Evolutionary conservation across 2,888 invertebrate species (phyloP).

Genomic region (Melipona beecheii): DNA sequence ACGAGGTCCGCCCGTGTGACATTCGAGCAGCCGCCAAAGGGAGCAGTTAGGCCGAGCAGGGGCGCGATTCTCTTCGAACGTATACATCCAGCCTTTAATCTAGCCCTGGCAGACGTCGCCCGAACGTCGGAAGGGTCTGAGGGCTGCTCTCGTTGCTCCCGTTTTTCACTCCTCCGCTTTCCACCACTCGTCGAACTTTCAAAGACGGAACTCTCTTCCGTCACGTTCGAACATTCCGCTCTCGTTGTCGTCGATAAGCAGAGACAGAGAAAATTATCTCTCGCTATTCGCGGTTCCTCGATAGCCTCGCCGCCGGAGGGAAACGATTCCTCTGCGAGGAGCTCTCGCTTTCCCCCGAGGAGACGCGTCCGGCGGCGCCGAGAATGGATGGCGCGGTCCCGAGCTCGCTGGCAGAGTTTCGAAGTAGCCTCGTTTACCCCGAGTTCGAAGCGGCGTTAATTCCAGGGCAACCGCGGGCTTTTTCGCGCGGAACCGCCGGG

Average conservation of each 20-base stretch:
- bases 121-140: conserved; percentile 33
- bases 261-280: not conserved
- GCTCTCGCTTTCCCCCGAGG: conserved; percentile 56
- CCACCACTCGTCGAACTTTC: too few species aligned
- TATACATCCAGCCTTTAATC: conserved; percentile 71
- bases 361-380: conserved; percentile 54
- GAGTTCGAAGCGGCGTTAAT: conserved; percentile 78
- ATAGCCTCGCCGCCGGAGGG: conserved; percentile 6
- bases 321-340: conserved; percentile 19
- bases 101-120: conserved; percentile 58
- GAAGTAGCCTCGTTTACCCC: conserved; percentile 75
- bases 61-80: conserved; percentile 51
- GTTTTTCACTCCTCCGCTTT: not conserved
- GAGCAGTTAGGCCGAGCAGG: conserved; percentile 67
- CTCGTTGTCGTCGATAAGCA: not conserved
- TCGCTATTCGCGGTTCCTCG: not conserved
- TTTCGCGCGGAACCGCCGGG: conserved; percentile 17
- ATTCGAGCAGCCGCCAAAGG: conserved; percentile 70
- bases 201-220: not conserved
- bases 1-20: conserved; percentile 58
- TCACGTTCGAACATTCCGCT: not conserved
- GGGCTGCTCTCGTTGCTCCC: not conserved
- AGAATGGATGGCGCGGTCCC: conserved; percentile 77
- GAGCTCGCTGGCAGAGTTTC: conserved; percentile 70
- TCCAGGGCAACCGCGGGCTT: conserved; percentile 64